phyloP scores from a whole-genome alignment of 1,140 invertebrate genomes.

The Drosophila novamexicana region DNA sequence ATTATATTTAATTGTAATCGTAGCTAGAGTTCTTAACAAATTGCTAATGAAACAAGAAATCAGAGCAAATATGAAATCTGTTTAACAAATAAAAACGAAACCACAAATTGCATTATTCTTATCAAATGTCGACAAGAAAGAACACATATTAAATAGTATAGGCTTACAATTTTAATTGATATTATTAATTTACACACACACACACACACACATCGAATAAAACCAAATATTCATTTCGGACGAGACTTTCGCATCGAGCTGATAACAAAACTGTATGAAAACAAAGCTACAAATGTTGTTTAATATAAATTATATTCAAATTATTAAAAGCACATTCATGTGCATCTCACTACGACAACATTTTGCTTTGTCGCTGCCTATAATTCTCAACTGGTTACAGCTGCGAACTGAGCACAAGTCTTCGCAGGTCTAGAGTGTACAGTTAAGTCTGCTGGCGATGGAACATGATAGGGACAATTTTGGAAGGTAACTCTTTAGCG shows the following conservation, averaged over 20 bases:
- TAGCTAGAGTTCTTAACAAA: slow-evolving; percentile 46
- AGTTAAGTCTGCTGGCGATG: too few species aligned
- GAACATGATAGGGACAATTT: too few species aligned
- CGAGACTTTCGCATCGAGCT: neutral
- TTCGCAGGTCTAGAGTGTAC: too few species aligned
- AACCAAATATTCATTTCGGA: neutral
- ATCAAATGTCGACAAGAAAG: neutral
- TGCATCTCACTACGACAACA: too few species aligned
- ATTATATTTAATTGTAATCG: slow-evolving; percentile 26
- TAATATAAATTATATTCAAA: too few species aligned
- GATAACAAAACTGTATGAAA: neutral
- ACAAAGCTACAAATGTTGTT: neutral
- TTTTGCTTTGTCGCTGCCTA: too few species aligned
- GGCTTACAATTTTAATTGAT: too few species aligned
- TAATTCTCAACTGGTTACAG: too few species aligned
- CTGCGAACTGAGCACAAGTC: too few species aligned
- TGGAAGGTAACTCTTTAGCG: too few species aligned
- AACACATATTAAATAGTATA: too few species aligned
- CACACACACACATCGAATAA: neutral
- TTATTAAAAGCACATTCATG: too few species aligned
- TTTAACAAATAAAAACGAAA: neutral
- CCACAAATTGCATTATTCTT: neutral
- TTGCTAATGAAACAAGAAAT: slow-evolving; percentile 21
- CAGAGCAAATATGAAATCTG: slow-evolving; percentile 29
- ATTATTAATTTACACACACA: neutral